Evolutionary conservation across 1,140 invertebrate species (phyloP).

Genomic region (Caenorhabditis remanei): DNA sequence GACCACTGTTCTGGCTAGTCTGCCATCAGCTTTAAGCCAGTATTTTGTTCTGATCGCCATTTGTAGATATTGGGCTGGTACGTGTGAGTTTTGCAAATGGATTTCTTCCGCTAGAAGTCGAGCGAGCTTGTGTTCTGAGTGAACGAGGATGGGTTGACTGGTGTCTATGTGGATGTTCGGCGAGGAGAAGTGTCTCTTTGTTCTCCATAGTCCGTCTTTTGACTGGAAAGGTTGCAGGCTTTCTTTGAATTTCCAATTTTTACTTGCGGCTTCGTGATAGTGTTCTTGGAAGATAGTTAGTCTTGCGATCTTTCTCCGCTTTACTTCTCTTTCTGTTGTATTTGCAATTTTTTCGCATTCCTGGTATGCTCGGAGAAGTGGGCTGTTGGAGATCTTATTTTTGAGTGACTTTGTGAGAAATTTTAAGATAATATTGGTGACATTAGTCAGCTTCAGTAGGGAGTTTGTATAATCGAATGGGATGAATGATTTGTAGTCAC

Average conservation of each 20-base stretch:
- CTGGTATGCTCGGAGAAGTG: too few relatives aligned
- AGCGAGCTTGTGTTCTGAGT: neutral
- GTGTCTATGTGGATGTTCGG: neutral
- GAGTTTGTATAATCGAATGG: too few relatives aligned
- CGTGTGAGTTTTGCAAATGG: neutral
- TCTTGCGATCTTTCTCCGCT: neutral
- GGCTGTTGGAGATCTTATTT: too few relatives aligned
- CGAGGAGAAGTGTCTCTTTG: too few relatives aligned
- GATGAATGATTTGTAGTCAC: too few relatives aligned
- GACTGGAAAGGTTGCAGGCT: neutral
- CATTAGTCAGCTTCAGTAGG: too few relatives aligned
- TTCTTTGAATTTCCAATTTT: neutral
- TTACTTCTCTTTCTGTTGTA: neutral
- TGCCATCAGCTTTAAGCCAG: neutral
- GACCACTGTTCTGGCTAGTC: neutral
- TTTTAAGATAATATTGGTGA: too few relatives aligned
- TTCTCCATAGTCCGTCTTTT: slow-evolving; percentile 1
- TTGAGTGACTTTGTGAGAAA: too few relatives aligned
- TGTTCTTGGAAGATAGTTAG: neutral
- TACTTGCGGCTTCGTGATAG: neutral
- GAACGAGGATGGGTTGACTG: neutral
- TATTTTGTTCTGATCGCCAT: neutral
- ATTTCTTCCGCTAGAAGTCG: neutral
- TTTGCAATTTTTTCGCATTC: neutral
- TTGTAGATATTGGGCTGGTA: neutral